Evolutionary conservation across 2,113 vertebrate species (phyloP), one percentile per base, ranked within the genome.

Genomic region (Bujurquina vittata): DNA sequence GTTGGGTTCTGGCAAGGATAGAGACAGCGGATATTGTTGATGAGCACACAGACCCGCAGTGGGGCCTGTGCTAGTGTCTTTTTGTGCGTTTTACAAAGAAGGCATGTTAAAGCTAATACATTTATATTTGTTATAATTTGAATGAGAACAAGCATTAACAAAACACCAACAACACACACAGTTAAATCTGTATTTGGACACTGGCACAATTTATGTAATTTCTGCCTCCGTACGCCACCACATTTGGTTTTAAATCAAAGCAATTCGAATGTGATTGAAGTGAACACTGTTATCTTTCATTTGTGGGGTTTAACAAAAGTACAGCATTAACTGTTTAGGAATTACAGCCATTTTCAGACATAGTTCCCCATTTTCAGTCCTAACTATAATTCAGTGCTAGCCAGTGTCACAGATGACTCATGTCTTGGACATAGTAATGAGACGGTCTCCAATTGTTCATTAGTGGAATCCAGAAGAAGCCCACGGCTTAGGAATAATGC

Each of bases 1-100:
- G 35, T 57, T 65, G n/a, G 74, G 73, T 55, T 81, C 65, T 46
- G 63, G 58, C 57, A 26, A 22, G 26, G 75, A 72, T 52, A 31
- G 10, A 52, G 43, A 10, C 65, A 31, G 17, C 52, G 43, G 29
- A 52, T 31, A 20, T 52, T 72, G 31, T 20, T 72, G 65, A 72
- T 12, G 26, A 72, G 20, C 23, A 72, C 10, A 49, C 4, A 52
- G 23, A 72, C 49, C n/a, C 31, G 14, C 55, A 74, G 17, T 29
- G 15, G 22, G 3, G 23, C 2, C n/a, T 57, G 35, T 2, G 8
- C 20, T 57, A 15, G 8, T 23, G 23, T 35, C 4, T 74, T 18
- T 29, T 56, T 49, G 60, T 29, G 6, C 14, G 31, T 20, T 29
- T 20, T 29, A 75, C 56, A 57, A 35, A 22, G 18, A 15, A 2